Evolutionary conservation across 2,888 invertebrate genomes (phyloP).

Genomic region (Drosophila birchii): DNA sequence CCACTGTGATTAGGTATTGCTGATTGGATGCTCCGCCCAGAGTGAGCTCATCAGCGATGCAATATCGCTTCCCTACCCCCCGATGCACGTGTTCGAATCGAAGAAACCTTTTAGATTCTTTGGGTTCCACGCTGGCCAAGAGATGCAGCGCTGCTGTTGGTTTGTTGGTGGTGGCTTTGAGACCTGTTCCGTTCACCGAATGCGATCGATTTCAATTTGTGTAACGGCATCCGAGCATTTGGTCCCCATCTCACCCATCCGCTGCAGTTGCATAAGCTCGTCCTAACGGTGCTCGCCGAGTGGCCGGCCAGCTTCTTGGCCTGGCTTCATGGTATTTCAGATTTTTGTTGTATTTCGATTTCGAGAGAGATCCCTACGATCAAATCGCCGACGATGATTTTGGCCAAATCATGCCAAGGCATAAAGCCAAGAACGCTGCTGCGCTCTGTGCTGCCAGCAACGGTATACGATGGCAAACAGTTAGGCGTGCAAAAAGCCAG

Average conservation of each 20-base stretch:
- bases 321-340: not conserved
- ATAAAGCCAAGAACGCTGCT: constrained; percentile 57
- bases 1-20: not conserved
- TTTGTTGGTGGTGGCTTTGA: not conserved
- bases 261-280: constrained; percentile 43
- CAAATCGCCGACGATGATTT: constrained; percentile 53
- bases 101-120: constrained; percentile 12
- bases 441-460: constrained; percentile 50
- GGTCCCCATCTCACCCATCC: constrained; percentile 6
- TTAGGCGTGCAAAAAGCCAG: constrained; percentile 73
- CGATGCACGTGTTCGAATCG: constrained; percentile 21
- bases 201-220: constrained; percentile 54
- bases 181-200: constrained; percentile 41
- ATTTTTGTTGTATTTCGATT: constrained; percentile 6
- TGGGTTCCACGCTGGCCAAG: constrained; percentile 5
- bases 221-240: constrained; percentile 41
- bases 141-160: constrained; percentile 2
- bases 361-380: constrained; percentile 31
- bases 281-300: constrained; percentile 27
- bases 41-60: constrained; percentile 31
- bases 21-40: constrained; percentile 1
- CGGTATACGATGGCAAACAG: constrained; percentile 71
- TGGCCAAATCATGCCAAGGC: constrained; percentile 62
- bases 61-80: not conserved
- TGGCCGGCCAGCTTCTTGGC: constrained; percentile 20